These are phyloP conservation scores for Polydrusus pterygomalis DNA, from an alignment of 2,888 invertebrate genomes.

Conservation along the genomic window DNA sequence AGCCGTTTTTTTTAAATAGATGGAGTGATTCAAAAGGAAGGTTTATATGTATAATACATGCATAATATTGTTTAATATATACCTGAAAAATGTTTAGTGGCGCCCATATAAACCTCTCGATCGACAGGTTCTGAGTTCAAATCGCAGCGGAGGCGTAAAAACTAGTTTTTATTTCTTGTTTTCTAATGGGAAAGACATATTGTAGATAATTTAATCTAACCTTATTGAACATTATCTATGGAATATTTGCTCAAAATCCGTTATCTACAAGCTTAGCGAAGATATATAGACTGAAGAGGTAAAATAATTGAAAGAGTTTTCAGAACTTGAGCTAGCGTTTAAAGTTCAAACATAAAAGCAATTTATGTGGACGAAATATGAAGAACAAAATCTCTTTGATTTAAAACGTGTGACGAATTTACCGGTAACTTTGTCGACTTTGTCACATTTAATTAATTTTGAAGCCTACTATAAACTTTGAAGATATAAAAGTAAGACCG, in stretches of 20 bases:
- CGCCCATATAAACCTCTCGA: too few relatives aligned
- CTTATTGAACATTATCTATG: too few relatives aligned
- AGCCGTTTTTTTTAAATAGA: too few relatives aligned
- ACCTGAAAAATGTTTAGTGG: too few relatives aligned
- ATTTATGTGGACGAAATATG: conserved; percentile 24
- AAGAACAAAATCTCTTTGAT: conserved; percentile 23
- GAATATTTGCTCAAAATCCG: neutral
- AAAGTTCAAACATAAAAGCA: conserved; percentile 18
- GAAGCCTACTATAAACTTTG: conserved; percentile 29
- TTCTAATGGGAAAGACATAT: too few relatives aligned
- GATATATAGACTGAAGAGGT: neutral
- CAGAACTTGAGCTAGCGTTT: neutral
- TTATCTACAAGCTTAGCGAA: neutral
- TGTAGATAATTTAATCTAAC: too few relatives aligned
- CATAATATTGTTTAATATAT: too few relatives aligned
- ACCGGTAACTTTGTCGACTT: conserved; percentile 8
- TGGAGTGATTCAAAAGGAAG: too few relatives aligned
- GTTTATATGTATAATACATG: too few relatives aligned
- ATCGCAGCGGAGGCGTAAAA: too few relatives aligned
- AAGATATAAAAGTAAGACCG: conserved; percentile 18
- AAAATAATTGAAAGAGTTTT: conserved; percentile 9
- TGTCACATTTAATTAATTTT: conserved; percentile 33
- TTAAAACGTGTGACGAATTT: conserved; percentile 23
- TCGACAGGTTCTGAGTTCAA: too few relatives aligned
- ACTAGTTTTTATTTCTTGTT: too few relatives aligned